phyloP scores from a whole-genome alignment of 2,888 invertebrate species.

The Torymus tubicola region DNA sequence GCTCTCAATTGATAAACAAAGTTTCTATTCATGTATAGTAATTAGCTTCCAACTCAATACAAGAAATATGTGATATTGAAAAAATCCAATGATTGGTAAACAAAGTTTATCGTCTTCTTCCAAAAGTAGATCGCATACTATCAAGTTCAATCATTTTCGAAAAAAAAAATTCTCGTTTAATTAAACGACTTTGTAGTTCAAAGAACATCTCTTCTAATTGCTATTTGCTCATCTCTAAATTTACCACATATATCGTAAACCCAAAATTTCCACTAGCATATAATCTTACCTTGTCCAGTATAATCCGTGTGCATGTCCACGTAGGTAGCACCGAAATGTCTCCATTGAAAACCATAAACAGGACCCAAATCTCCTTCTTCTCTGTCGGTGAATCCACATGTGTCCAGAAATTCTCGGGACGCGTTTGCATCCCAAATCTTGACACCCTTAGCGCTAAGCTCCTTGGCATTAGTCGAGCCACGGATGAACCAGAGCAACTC shows the following conservation, averaged over 20 bases:
- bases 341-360: constrained; percentile 99
- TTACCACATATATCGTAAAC: neutral
- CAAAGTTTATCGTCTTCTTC: too few relatives aligned
- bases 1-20: too few relatives aligned
- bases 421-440: constrained; percentile 99
- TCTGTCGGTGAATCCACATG: constrained; percentile 87
- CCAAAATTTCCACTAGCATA: neutral
- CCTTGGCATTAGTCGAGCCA: constrained; percentile 92
- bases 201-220: neutral
- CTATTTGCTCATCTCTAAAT: neutral
- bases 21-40: too few relatives aligned
- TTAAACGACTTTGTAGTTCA: too few relatives aligned
- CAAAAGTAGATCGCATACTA: too few relatives aligned
- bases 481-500: constrained; percentile 96
- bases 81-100: too few relatives aligned
- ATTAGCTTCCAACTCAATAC: too few relatives aligned
- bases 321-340: constrained; percentile 97
- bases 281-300: constrained; percentile 77
- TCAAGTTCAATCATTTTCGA: too few relatives aligned
- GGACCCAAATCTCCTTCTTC: constrained; percentile 97
- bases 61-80: too few relatives aligned
- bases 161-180: too few relatives aligned
- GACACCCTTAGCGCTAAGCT: constrained; percentile 86
- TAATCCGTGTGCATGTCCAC: constrained; percentile 89
- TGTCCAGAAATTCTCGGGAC: constrained; percentile 90